phyloP scores from a whole-genome alignment of 2,888 invertebrate genomes.

The Notodromas monacha region DNA sequence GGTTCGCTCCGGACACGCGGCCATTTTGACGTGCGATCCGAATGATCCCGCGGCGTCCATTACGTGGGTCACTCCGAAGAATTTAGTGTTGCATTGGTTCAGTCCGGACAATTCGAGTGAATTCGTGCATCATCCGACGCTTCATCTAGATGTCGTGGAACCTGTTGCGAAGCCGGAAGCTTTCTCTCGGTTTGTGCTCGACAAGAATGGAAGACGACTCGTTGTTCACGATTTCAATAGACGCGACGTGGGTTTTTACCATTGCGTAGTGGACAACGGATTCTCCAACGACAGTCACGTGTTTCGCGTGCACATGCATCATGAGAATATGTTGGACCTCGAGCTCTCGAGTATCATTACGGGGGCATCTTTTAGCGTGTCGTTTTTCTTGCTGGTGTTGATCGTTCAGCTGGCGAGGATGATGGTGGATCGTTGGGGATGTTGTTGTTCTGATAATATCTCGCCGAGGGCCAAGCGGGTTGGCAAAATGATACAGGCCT shows the following conservation, averaged over 20 bases:
- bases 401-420: constrained; percentile 34
- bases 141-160: not conserved
- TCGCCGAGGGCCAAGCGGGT: constrained; percentile 47
- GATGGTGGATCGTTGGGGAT: constrained; percentile 14
- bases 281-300: constrained; percentile 39
- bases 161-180: not conserved
- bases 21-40: too few relatives aligned
- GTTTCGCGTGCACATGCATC: constrained; percentile 47
- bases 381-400: constrained; percentile 43
- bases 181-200: constrained; percentile 25
- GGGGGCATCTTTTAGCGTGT: constrained; percentile 41
- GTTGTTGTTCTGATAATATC: constrained; percentile 28
- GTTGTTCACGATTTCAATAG: constrained; percentile 28
- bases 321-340: constrained; percentile 44
- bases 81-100: constrained; percentile 20
- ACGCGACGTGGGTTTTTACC: constrained; percentile 46
- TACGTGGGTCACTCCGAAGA: constrained; percentile 36
- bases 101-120: not conserved
- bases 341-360: constrained; percentile 49
- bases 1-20: too few relatives aligned
- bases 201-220: constrained; percentile 45
- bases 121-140: not conserved
- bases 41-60: constrained; percentile 38
- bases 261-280: constrained; percentile 53
- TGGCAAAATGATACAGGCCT: constrained; percentile 54